phyloP scores from a whole-genome alignment of 2,113 vertebrate species.

The Pomatorhinus ruficollis region DNA sequence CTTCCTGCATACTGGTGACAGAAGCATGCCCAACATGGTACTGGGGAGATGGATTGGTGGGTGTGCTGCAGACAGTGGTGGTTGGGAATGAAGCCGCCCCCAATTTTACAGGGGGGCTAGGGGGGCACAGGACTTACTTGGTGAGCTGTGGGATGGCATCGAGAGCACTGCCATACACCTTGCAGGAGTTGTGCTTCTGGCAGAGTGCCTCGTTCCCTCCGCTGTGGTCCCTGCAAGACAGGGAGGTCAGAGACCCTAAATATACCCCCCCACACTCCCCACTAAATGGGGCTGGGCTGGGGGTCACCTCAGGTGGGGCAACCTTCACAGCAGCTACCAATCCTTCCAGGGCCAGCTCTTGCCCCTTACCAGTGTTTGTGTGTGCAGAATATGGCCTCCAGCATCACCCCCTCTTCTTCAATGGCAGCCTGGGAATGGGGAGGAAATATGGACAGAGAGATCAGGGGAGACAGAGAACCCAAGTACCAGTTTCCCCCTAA shows the following conservation, averaged over 20 bases:
- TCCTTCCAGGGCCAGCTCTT: background rate
- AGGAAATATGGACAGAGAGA: background rate
- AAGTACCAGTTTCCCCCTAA: background rate
- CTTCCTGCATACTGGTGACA: accelerated
- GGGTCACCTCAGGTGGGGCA: background rate
- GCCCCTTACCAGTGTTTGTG: slow-evolving; percentile 95
- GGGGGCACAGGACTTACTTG: slow-evolving; percentile 77
- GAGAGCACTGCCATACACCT: slow-evolving; percentile 86
- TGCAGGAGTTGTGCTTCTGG: slow-evolving; percentile 81
- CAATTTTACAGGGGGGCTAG: background rate
- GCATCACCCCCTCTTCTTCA: slow-evolving; percentile 83
- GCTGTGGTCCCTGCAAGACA: slow-evolving; percentile 89
- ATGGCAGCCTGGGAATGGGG: slow-evolving; percentile 78
- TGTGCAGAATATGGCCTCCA: slow-evolving; percentile 94
- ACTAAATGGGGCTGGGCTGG: background rate
- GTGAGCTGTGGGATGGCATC: slow-evolving; percentile 94
- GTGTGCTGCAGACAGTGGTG: background rate
- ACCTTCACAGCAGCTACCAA: background rate
- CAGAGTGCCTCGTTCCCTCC: slow-evolving; percentile 88
- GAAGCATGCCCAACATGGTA: accelerated
- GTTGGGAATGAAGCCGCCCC: background rate
- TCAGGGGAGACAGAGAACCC: background rate
- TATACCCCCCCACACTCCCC: too few species aligned
- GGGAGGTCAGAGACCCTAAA: background rate
- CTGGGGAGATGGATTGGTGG: background rate